These are phyloP conservation scores for Mesoligia furuncula DNA, from an alignment of 2,888 invertebrate genomes.

Conservation along the genomic window DNA sequence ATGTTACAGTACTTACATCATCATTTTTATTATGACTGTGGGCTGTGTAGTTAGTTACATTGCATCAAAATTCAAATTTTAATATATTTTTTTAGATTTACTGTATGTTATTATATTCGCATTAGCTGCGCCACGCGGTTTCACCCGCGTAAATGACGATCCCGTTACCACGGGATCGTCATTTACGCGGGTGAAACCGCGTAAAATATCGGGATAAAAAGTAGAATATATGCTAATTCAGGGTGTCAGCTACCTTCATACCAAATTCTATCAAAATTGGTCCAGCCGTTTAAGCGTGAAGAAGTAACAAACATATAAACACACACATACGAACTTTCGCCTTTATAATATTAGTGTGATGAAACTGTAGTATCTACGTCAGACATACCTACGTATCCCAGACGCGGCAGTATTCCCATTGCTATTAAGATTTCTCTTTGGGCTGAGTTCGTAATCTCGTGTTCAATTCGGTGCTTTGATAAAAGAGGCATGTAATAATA, in stretches of 20 bases:
- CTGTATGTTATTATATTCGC: slow-evolving; percentile 17
- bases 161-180: too few species aligned
- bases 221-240: too few species aligned
- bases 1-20: slow-evolving; percentile 34
- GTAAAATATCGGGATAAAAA: too few species aligned
- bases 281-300: too few species aligned
- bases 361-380: not conserved
- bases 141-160: too few species aligned
- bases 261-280: too few species aligned
- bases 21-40: slow-evolving; percentile 29
- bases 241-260: too few species aligned
- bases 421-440: slow-evolving; percentile 47
- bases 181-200: too few species aligned
- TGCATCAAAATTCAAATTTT: slow-evolving; percentile 14
- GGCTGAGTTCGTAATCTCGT: slow-evolving; percentile 24
- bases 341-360: too few species aligned
- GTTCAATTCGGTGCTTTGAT: slow-evolving; percentile 44
- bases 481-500: slow-evolving; percentile 54
- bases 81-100: slow-evolving; percentile 14
- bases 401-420: slow-evolving; percentile 27
- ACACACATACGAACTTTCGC: too few species aligned
- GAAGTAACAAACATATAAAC: too few species aligned
- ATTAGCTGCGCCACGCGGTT: not conserved
- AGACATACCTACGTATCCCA: slow-evolving; percentile 4
- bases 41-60: not conserved